phyloP scores from a whole-genome alignment of 2,113 vertebrate species.

The Dermatemys mawii region DNA sequence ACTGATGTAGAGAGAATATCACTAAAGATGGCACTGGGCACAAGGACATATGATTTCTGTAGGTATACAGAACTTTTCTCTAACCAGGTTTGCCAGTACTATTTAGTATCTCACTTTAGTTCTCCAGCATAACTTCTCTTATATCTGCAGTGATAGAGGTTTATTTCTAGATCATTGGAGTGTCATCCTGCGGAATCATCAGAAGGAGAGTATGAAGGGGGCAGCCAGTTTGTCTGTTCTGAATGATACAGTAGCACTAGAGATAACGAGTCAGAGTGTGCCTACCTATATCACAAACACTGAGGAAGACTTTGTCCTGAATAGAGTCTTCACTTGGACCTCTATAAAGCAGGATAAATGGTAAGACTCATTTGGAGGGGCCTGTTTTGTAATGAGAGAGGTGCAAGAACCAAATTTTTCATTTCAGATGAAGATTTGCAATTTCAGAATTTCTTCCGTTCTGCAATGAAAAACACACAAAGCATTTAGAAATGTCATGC shows the following conservation, averaged over 20 bases:
- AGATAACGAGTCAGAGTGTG: neutral
- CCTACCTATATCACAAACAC: neutral
- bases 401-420: neutral
- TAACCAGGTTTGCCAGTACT: neutral
- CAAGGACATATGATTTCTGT: neutral
- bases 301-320: neutral
- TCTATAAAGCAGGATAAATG: neutral
- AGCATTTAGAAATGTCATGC: neutral
- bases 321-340: neutral
- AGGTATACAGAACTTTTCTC: neutral
- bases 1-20: neutral
- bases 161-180: neutral
- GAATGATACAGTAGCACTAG: neutral
- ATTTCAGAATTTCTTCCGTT: neutral
- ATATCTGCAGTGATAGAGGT: neutral
- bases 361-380: neutral
- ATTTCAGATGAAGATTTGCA: neutral
- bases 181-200: neutral
- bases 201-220: neutral
- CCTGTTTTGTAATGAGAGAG: neutral
- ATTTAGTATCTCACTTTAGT: neutral
- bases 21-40: neutral
- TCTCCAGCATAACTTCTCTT: neutral
- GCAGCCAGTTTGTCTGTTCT: neutral
- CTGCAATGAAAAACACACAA: neutral